Percentiles rank a stretch among this genome's conserved stretches.
phyloP scores from a whole-genome alignment of 2,113 vertebrate species.

The Hypanus sabinus region DNA sequence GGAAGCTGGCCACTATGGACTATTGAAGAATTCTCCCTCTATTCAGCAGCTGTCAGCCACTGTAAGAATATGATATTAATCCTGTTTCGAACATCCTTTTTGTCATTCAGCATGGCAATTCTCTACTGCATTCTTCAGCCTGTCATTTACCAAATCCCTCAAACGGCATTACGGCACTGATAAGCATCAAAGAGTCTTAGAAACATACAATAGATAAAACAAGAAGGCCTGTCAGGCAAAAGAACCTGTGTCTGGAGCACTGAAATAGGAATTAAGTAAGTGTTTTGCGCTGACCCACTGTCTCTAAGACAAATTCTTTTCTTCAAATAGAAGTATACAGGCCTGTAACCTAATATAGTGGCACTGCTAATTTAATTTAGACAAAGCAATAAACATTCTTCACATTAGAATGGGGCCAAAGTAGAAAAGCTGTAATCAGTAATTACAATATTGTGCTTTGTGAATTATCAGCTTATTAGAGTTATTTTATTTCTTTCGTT shows the following conservation, averaged over 20 bases:
- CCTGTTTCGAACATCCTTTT: slow-evolving; percentile 81
- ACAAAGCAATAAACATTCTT: slow-evolving; percentile 25
- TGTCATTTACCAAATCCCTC: slow-evolving; percentile 75
- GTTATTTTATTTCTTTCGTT: neutral
- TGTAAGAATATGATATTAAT: slow-evolving; percentile 93
- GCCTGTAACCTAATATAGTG: slow-evolving; percentile 32
- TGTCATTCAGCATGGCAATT: slow-evolving; percentile 65
- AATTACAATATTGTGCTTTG: slow-evolving; percentile 18
- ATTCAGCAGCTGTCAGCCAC: slow-evolving; percentile 76
- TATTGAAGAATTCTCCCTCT: slow-evolving; percentile 64
- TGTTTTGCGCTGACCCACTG: slow-evolving; percentile 35
- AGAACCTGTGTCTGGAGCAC: slow-evolving; percentile 48
- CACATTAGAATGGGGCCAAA: neutral
- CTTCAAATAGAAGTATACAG: slow-evolving; percentile 27
- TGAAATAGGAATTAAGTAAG: slow-evolving; percentile 36
- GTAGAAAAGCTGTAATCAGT: neutral
- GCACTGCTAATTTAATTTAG: slow-evolving; percentile 25
- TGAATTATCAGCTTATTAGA: neutral
- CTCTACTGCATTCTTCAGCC: slow-evolving; percentile 72
- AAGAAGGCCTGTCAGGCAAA: slow-evolving; percentile 52
- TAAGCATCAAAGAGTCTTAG: slow-evolving; percentile 78
- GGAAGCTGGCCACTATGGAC: slow-evolving; percentile 61
- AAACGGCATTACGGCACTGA: slow-evolving; percentile 69
- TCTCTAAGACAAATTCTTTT: slow-evolving; percentile 19
- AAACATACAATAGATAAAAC: slow-evolving; percentile 62